Conservation (phyloP, 2,113 vertebrate genomes). For the Clarias magur region DNA sequence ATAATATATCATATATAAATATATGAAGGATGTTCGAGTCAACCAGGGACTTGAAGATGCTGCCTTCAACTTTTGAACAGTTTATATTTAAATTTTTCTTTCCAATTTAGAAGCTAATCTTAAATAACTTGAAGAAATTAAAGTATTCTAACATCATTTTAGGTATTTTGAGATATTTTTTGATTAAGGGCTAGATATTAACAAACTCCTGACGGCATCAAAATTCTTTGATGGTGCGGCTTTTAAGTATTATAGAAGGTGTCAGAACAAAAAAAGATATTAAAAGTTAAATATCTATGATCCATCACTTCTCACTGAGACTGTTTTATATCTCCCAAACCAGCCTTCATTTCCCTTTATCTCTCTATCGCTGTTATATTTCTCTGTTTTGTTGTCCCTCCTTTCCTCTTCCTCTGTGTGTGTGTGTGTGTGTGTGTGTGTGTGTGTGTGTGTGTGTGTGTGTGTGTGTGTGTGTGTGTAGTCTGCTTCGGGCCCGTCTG, state of each 20-base stretch:
- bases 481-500: slow-evolving; percentile 91
- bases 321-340: neutral
- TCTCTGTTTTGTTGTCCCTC: slow-evolving; percentile 19
- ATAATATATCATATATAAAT: too few species aligned
- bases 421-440: slow-evolving; percentile 58
- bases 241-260: neutral
- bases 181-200: neutral
- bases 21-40: too few species aligned
- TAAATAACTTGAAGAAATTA: neutral
- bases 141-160: neutral
- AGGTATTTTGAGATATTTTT: neutral
- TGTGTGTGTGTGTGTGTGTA: slow-evolving; percentile 75
- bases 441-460: slow-evolving; percentile 65
- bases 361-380: slow-evolving; percentile 48
- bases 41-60: too few species aligned
- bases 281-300: neutral
- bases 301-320: neutral
- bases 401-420: slow-evolving; percentile 73
- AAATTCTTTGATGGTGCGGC: neutral
- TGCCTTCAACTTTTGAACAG: neutral
- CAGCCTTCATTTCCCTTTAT: slow-evolving; percentile 37
- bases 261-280: neutral
- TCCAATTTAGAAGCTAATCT: neutral
- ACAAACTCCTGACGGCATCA: neutral
- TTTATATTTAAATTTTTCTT: neutral